Conservation (phyloP, 2,797 vertebrate species). For the Lindbergichthys nudifrons region DNA sequence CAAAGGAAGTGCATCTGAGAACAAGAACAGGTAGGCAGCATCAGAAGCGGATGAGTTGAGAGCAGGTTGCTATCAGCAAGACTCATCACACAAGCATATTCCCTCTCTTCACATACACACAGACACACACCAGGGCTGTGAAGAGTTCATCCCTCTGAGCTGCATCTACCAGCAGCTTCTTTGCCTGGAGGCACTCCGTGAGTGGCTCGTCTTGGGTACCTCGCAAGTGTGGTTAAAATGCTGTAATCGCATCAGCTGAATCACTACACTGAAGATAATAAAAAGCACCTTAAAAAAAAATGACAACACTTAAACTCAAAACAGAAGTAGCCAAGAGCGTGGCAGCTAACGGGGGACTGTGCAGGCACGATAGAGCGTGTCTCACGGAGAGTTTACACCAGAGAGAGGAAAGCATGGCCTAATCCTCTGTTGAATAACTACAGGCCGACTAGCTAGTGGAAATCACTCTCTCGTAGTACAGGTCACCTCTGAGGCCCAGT, state of each 20-base stretch:
- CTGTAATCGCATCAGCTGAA: constrained; percentile 64
- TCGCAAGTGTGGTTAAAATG: constrained; percentile 63
- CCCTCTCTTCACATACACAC: constrained; percentile 6
- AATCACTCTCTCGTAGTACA: constrained; percentile 36
- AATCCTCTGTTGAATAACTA: constrained; percentile 80
- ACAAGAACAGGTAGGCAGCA: constrained; percentile 66
- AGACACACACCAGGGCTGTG: constrained; percentile 17
- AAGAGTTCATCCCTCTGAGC: constrained; percentile 14
- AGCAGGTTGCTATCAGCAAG: constrained; percentile 79
- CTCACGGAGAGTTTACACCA: constrained; percentile 65
- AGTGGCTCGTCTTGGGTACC: constrained; percentile 54
- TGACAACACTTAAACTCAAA: constrained; percentile 48
- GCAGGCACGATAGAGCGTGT: constrained; percentile 67
- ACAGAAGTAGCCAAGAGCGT: constrained; percentile 52
- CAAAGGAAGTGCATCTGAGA: constrained; percentile 65
- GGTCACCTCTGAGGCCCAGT: constrained; percentile 45
- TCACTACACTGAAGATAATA: constrained; percentile 62
- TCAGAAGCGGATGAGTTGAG: constrained; percentile 70
- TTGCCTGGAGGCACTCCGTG: constrained; percentile 58
- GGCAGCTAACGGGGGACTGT: constrained; percentile 50
- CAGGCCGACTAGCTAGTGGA: constrained; percentile 53
- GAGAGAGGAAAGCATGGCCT: constrained; percentile 54
- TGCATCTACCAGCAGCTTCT: constrained; percentile 51
- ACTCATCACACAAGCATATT: constrained; percentile 52
- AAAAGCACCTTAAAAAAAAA: constrained; percentile 47